These are phyloP conservation scores for Larimichthys polyactis DNA, from an alignment of 2,113 vertebrate species.

Conservation along the genomic window DNA sequence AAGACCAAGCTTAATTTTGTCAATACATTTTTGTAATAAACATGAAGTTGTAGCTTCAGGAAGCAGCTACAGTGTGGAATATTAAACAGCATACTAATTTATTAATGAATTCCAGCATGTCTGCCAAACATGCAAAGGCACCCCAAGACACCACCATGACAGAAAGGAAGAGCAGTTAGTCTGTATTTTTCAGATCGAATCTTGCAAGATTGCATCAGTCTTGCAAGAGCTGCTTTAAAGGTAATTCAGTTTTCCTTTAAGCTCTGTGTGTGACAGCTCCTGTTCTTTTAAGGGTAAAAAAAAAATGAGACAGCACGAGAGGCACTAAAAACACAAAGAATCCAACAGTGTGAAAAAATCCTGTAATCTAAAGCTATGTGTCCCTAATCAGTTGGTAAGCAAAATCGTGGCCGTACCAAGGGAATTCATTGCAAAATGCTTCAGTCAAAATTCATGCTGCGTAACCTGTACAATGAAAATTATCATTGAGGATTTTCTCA, in stretches of 20 bases:
- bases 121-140: background rate
- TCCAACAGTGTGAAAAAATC: background rate
- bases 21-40: background rate
- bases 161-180: conserved; percentile 24
- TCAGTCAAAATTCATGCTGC: background rate
- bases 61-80: background rate
- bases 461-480: background rate
- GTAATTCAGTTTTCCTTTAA: conserved; percentile 19
- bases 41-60: background rate
- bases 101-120: conserved; percentile 21
- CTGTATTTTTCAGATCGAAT: conserved; percentile 24
- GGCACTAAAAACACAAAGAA: conserved; percentile 2
- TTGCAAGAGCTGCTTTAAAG: conserved; percentile 31
- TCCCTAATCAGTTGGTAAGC: background rate
- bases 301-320: background rate
- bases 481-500: background rate
- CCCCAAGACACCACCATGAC: background rate
- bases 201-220: conserved; percentile 46
- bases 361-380: background rate
- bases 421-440: background rate
- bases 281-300: conserved; percentile 6
- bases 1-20: background rate
- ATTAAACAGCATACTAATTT: conserved; percentile 31
- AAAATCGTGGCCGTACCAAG: background rate
- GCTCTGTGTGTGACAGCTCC: background rate